A percentile compares a stretch with the other conserved stretches of the same genome.
Evolutionary conservation across 2,797 vertebrate species (phyloP).

Genomic region (Podarcis siculus): DNA sequence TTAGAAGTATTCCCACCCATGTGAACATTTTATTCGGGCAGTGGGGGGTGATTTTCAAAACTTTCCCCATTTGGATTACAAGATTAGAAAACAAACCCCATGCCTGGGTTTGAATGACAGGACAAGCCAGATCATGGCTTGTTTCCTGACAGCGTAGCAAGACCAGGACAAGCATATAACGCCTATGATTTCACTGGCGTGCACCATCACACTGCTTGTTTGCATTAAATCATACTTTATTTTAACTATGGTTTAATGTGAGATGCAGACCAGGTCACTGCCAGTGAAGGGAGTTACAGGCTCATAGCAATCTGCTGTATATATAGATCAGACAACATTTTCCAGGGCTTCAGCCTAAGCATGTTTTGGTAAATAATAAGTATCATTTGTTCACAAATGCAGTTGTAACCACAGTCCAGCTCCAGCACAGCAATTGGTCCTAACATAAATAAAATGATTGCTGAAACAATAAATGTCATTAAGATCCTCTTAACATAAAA

Average conservation of each 20-base stretch:
- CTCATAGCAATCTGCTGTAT: background rate
- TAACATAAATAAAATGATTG: background rate
- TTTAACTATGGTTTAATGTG: too few relatives aligned
- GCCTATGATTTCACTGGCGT: too few relatives aligned
- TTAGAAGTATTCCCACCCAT: background rate
- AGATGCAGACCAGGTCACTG: too few relatives aligned
- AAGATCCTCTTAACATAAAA: conserved; percentile 5
- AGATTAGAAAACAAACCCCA: background rate
- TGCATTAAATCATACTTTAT: too few relatives aligned
- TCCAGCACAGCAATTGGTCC: background rate
- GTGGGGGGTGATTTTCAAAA: background rate
- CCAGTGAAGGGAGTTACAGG: background rate
- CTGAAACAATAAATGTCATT: conserved; percentile 11
- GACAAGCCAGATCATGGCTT: background rate
- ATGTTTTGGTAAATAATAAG: background rate
- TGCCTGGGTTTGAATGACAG: too few relatives aligned
- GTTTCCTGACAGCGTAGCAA: background rate
- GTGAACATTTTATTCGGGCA: background rate
- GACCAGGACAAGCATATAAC: too few relatives aligned
- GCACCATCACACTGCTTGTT: too few relatives aligned
- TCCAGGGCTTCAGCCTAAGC: background rate
- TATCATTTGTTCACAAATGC: background rate
- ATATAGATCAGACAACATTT: background rate
- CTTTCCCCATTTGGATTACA: background rate
- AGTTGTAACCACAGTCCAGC: background rate